A percentile compares a stretch with the other conserved stretches of the same genome.
These are phyloP conservation scores for Sceloporus tristichus DNA, from an alignment of 2,113 vertebrate species.

Conservation along the genomic window DNA sequence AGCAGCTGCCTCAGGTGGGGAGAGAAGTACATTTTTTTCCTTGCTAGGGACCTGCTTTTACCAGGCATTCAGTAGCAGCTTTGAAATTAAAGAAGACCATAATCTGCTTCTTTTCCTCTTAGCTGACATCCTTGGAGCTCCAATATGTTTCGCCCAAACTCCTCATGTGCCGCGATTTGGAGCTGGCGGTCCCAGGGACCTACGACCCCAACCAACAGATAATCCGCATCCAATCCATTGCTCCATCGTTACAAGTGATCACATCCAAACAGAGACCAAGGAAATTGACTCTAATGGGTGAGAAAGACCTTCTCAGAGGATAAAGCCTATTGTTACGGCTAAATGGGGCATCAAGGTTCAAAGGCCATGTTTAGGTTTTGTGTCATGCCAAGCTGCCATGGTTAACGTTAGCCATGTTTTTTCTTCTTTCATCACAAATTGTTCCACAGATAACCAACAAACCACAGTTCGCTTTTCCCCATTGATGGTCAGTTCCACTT, in stretches of 20 bases:
- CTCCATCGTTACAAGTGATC: conserved; percentile 96
- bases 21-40: neutral
- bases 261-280: conserved; percentile 98
- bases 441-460: no score
- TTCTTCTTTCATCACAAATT: no score
- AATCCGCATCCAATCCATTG: conserved; percentile 97
- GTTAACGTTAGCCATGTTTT: no score
- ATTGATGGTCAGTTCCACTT: no score
- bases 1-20: conserved; percentile 96
- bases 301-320: conserved; percentile 55
- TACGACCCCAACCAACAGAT: conserved; percentile 98
- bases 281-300: conserved; percentile 98
- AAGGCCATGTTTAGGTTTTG: no score
- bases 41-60: no score
- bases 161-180: conserved; percentile 97
- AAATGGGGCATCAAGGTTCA: no score
- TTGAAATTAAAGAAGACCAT: neutral
- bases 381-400: no score
- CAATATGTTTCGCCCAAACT: conserved; percentile 98
- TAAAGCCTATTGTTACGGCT: no score
- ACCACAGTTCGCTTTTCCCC: no score
- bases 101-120: neutral
- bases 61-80: neutral
- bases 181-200: conserved; percentile 94
- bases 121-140: conserved; percentile 97